Percentiles rank a stretch among this genome's conserved stretches.
phyloP scores from a whole-genome alignment of 2,888 invertebrate genomes.

The Norana najaformis region DNA sequence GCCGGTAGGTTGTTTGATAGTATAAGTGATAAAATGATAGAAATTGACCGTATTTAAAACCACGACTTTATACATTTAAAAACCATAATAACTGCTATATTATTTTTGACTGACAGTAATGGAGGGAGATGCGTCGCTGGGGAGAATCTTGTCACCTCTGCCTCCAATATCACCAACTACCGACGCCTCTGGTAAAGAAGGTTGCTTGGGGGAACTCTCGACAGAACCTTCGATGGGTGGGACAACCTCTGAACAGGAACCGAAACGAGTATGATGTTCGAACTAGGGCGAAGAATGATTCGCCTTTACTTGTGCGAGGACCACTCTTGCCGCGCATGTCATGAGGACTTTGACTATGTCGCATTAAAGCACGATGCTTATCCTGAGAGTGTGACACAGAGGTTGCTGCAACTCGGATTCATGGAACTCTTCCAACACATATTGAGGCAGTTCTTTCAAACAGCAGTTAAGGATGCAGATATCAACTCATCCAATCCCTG shows the following conservation, averaged over 20 bases:
- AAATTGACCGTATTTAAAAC: not conserved
- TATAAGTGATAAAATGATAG: not conserved
- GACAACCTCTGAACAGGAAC: not conserved
- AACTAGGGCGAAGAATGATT: not conserved
- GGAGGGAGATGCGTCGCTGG: not conserved
- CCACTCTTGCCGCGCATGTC: not conserved
- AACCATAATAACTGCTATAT: not conserved
- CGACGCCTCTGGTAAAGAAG: not conserved
- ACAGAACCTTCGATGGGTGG: not conserved
- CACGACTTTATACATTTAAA: not conserved
- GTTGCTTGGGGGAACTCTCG: not conserved
- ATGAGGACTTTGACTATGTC: not conserved
- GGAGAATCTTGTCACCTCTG: not conserved
- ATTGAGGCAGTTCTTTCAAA: constrained; percentile 1
- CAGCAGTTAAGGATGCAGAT: not conserved
- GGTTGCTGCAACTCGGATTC: not conserved
- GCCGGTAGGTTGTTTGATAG: no score
- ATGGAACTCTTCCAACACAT: constrained; percentile 26
- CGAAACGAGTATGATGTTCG: not conserved
- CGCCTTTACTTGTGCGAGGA: not conserved
- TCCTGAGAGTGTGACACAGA: not conserved
- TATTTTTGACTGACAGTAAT: not conserved
- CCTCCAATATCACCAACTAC: not conserved
- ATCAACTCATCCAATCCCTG: not conserved
- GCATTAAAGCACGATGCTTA: not conserved